Conservation (phyloP, 2,888 invertebrate genomes). For the Apamea sordens region DNA sequence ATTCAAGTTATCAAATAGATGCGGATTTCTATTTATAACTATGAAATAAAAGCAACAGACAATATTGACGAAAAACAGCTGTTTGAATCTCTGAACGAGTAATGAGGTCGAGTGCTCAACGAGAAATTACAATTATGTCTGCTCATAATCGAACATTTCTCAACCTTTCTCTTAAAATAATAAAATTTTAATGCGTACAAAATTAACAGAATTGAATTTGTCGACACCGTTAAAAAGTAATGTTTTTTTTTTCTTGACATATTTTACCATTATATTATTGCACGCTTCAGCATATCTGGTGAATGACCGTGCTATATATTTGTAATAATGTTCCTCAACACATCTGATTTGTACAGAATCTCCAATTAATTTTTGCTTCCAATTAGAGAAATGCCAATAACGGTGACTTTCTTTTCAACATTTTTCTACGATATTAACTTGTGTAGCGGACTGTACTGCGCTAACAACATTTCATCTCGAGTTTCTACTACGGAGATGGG, state of each 20-base stretch:
- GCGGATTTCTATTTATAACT: conserved; percentile 54
- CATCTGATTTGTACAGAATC: conserved; percentile 47
- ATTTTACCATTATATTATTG: too few species aligned
- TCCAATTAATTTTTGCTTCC: conserved; percentile 59
- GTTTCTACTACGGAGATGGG: conserved; percentile 79
- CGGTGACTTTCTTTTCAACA: conserved; percentile 45
- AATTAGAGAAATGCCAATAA: conserved; percentile 54
- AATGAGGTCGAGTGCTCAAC: conserved; percentile 61
- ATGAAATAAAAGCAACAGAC: conserved; percentile 51
- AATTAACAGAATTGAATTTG: conserved; percentile 46
- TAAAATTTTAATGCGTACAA: conserved; percentile 33
- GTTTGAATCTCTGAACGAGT: conserved; percentile 36
- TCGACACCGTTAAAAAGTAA: conserved; percentile 34
- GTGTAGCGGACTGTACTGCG: conserved; percentile 50
- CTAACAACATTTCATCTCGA: conserved; percentile 73
- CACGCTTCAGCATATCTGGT: too few species aligned
- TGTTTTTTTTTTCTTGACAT: too few species aligned
- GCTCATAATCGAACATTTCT: conserved; percentile 60
- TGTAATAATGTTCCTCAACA: conserved; percentile 34
- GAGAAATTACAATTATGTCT: conserved; percentile 60
- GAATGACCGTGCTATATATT: conserved; percentile 17
- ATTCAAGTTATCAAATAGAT: conserved; percentile 42
- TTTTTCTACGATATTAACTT: conserved; percentile 48
- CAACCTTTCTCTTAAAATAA: conserved; percentile 49
- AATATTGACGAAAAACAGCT: conserved; percentile 62